phyloP scores from a whole-genome alignment of 2,888 invertebrate genomes.

The Cheilosia urbana region DNA sequence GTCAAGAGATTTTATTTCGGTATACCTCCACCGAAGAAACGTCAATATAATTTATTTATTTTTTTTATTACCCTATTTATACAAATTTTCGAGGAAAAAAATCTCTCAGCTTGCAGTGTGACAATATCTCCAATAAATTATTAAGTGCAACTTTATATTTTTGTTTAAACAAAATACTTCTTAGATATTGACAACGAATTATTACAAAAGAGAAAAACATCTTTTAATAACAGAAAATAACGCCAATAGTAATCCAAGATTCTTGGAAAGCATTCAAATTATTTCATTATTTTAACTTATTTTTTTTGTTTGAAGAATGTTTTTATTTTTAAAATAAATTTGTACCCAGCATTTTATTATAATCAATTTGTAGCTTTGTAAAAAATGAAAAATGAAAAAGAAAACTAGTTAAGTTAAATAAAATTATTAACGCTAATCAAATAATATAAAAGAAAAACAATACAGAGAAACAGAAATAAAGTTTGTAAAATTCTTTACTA shows the following conservation, averaged over 20 bases:
- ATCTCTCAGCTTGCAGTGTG: constrained; percentile 41
- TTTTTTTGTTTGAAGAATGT: constrained; percentile 24
- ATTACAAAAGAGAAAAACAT: constrained; percentile 32
- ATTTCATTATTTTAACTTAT: constrained; percentile 20
- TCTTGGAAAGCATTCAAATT: constrained; percentile 54
- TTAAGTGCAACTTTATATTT: not conserved
- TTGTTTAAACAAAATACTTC: constrained; percentile 39
- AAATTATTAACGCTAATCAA: constrained; percentile 62
- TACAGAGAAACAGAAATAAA: constrained; percentile 17
- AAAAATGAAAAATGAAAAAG: constrained; percentile 12
- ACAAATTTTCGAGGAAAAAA: not conserved
- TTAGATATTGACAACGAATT: constrained; percentile 71
- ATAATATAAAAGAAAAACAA: constrained; percentile 15
- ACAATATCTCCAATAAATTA: constrained; percentile 37
- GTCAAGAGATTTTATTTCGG: too few species aligned
- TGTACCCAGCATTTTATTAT: constrained; percentile 70
- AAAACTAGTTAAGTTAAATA: constrained; percentile 69
- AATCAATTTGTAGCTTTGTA: constrained; percentile 72
- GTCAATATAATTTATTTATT: not conserved
- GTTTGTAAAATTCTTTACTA: constrained; percentile 72
- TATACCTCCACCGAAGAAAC: too few species aligned
- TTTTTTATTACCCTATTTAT: not conserved
- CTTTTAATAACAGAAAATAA: constrained; percentile 18
- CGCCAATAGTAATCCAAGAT: constrained; percentile 57
- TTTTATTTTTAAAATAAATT: constrained; percentile 55